Evolutionary conservation across 2,797 vertebrate genomes (phyloP), one percentile per base, ranked within the genome.

Genomic region (Eupleurogrammus muticus): DNA sequence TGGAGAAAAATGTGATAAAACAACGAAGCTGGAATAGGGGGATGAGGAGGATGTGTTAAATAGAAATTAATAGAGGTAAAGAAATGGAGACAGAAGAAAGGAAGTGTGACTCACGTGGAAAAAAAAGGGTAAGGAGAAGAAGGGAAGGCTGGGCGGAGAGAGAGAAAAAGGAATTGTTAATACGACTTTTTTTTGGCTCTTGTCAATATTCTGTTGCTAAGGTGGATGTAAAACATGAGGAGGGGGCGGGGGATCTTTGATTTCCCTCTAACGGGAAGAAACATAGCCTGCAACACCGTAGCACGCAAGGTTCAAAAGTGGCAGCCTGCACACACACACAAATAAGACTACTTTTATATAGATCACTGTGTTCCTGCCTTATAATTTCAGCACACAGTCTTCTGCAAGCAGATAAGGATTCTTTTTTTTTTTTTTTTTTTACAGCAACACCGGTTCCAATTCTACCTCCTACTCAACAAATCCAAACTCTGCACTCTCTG

Each of bases 151-250:
- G 59, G 57, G 64, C 3, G 21, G 59, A 68, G 35, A 50, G 1
- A 20, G 47, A 53, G 34, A 66, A 57, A n/a, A 74, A 44, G 28
- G 58, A 78, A 79, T 71, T 57, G 65, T 49, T 73, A 61, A 83
- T 68, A 20, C 32, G 5, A 23, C 52, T 60, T 50, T 36, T n/a
- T 40, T 70, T 58, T 68, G 35, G 52, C 24, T 64, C n/a, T 36
- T 49, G 46, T 65, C 52, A 65, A 57, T 68, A 54, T 42, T 0
- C 55, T 70, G 62, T 59, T 62, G 55, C 57, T 63, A 28, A 70
- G 77, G 40, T n/a, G n/a, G 38, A 48, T 73, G 34, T 28, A 42
- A n/a, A 68, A 48, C 21, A 75, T 28, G 13, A 56, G 46, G 28
- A 42, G 47, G 36, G 42, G 46, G 28, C 42, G 47, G 36, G 42